A percentile compares a stretch with the other conserved stretches of the same genome.
Conservation (phyloP, 2,888 invertebrate genomes). For the Drosophila pseudotakahashii region DNA sequence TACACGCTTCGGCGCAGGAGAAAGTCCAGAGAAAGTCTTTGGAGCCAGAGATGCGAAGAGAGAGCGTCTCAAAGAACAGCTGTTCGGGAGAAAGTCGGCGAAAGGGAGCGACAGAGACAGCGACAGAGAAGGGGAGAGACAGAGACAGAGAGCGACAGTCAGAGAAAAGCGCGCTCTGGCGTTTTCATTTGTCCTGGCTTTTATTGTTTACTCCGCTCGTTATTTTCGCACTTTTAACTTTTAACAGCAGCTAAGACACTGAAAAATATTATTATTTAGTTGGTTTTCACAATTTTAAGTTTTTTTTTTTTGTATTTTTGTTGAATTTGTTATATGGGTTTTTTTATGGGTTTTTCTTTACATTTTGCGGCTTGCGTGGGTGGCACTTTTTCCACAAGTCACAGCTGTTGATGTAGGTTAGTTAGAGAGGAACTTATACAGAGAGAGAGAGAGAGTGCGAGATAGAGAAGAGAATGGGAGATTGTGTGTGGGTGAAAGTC, state of each 20-base stretch:
- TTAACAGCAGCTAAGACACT: conserved; percentile 14
- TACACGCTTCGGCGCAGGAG: conserved; percentile 67
- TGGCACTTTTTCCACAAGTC: conserved; percentile 37
- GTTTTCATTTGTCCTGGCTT: conserved; percentile 58
- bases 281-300: not conserved
- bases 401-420: conserved; percentile 83
- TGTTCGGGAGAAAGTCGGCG: conserved; percentile 29
- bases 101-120: conserved; percentile 24
- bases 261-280: conserved; percentile 10
- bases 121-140: conserved; percentile 45
- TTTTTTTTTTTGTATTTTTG: not conserved
- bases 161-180: conserved; percentile 70
- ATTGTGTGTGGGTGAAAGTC: not conserved
- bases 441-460: conserved; percentile 10
- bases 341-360: conserved; percentile 5
- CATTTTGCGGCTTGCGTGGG: conserved; percentile 52
- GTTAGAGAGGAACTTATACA: conserved; percentile 50
- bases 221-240: conserved; percentile 21
- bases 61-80: conserved; percentile 25
- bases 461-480: not conserved
- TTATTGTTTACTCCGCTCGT: conserved; percentile 30
- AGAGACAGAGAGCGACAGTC: conserved; percentile 53
- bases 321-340: too few species aligned
- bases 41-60: conserved; percentile 8
- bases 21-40: conserved; percentile 25